A percentile compares a stretch with the other conserved stretches of the same genome.
These are phyloP conservation scores for Peromyscus californicus DNA, from an alignment of 2,113 vertebrate species.

Conservation along the genomic window DNA sequence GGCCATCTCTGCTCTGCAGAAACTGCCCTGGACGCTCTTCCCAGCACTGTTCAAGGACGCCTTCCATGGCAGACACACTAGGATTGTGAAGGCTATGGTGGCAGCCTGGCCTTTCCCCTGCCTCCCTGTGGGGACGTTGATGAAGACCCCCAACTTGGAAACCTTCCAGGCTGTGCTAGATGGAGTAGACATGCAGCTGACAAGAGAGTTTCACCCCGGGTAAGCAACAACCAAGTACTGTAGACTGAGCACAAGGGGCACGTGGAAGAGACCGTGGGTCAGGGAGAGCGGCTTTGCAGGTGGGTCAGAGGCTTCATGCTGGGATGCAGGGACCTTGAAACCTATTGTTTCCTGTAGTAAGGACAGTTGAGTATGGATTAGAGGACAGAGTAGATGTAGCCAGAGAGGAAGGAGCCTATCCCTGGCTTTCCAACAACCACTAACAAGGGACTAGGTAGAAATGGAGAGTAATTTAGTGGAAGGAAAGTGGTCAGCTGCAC, in stretches of 20 bases:
- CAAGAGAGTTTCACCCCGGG: not conserved
- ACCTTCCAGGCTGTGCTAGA: not conserved
- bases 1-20: not conserved
- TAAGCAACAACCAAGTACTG: not conserved
- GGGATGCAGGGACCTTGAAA: too few species aligned
- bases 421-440: fast-evolving
- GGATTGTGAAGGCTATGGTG: not conserved
- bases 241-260: fast-evolving
- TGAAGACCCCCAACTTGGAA: not conserved
- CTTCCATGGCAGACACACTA: not conserved
- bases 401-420: not conserved
- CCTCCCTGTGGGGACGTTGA: not conserved
- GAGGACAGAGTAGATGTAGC: not conserved
- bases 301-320: not conserved
- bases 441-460: too few species aligned
- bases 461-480: not conserved
- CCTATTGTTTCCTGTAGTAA: not conserved
- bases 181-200: not conserved
- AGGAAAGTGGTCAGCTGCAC: not conserved
- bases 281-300: fast-evolving
- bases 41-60: not conserved
- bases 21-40: not conserved
- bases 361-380: too few species aligned
- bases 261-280: fast-evolving
- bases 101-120: not conserved